Conservation (phyloP, 2,113 vertebrate species). For the Hipposideros armiger region DNA sequence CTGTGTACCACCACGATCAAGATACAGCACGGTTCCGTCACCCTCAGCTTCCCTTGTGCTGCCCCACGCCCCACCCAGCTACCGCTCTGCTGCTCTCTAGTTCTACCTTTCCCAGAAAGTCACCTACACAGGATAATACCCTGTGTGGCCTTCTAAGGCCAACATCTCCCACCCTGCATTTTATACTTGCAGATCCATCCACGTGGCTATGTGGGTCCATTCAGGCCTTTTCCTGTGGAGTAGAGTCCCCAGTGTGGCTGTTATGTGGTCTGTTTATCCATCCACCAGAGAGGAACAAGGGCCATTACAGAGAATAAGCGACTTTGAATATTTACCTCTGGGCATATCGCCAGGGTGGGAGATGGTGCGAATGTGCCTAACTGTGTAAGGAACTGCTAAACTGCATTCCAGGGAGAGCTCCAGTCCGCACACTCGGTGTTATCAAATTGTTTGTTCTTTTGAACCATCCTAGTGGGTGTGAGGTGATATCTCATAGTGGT, state of each 20-base stretch:
- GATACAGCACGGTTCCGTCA: neutral
- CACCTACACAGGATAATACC: fast-evolving
- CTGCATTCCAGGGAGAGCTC: neutral
- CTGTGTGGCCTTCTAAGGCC: neutral
- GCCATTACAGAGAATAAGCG: neutral
- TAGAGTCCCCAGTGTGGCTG: fast-evolving
- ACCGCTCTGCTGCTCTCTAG: neutral
- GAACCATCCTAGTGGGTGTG: neutral
- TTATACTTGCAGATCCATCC: no score
- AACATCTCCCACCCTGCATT: fast-evolving
- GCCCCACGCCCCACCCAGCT: neutral
- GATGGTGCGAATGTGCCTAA: neutral
- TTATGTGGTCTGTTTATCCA: neutral
- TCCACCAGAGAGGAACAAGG: no score
- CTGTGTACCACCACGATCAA: neutral
- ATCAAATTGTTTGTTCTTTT: neutral
- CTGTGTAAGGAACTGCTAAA: neutral
- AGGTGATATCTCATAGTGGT: neutral
- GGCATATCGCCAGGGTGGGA: neutral
- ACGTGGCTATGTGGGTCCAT: neutral
- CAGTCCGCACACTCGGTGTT: fast-evolving
- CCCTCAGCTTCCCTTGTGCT: neutral
- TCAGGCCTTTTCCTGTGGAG: neutral
- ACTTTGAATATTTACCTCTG: neutral
- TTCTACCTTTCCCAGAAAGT: neutral